These are phyloP conservation scores for Phaenicophaeus curvirostris DNA, from an alignment of 2,797 vertebrate genomes.

Conservation along the genomic window DNA sequence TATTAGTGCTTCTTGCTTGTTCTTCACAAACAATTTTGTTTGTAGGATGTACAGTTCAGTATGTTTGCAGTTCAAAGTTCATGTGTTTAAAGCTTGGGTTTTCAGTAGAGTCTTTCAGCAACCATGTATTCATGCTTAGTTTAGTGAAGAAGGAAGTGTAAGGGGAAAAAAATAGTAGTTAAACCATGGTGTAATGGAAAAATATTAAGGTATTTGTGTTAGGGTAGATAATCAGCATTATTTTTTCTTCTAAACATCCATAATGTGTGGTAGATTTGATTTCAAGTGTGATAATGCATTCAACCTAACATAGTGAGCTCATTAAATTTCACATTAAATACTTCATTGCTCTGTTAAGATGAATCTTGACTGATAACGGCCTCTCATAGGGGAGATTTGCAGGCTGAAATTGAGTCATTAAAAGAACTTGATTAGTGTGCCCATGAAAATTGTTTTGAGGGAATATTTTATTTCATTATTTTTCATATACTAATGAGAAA, in stretches of 20 bases:
- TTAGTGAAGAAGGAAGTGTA: not conserved
- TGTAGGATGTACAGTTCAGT: not conserved
- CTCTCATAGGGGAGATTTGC: not conserved
- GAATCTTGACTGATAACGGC: not conserved
- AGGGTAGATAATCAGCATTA: not conserved
- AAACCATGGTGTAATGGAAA: not conserved
- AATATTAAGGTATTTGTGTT: not conserved
- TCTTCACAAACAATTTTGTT: not conserved
- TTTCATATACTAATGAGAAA: conserved; percentile 18
- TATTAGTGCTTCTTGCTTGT: not conserved
- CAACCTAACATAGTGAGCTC: not conserved
- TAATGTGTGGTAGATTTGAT: not conserved
- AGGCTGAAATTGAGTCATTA: not conserved
- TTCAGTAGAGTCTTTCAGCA: not conserved
- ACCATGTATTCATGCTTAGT: not conserved
- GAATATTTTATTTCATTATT: not conserved
- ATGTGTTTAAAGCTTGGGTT: not conserved
- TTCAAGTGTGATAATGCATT: not conserved
- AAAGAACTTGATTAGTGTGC: not conserved
- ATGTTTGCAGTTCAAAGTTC: not conserved
- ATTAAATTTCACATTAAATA: not conserved
- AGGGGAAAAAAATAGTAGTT: not conserved
- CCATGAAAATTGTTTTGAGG: not conserved
- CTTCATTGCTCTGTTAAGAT: not conserved
- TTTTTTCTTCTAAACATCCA: not conserved